Evolutionary conservation across 2,888 invertebrate species (phyloP).

Genomic region (Tenthredo notha): DNA sequence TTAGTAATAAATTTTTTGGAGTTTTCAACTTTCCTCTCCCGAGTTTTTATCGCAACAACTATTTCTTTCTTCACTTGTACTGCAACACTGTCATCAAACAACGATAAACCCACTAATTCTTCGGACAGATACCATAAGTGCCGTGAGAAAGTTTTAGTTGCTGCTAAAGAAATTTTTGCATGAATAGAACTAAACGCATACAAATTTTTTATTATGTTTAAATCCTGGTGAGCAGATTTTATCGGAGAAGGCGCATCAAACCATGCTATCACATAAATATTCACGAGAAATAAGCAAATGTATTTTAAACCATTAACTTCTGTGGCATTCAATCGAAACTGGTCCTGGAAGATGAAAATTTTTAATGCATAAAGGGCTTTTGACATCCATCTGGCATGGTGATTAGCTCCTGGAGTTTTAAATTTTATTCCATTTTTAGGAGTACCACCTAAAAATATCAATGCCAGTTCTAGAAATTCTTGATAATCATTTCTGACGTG

Average conservation of each 20-base stretch:
- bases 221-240: constrained; percentile 53
- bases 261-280: constrained; percentile 55
- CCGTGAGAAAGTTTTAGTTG: constrained; percentile 47
- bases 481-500: constrained; percentile 58
- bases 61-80: constrained; percentile 54
- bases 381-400: constrained; percentile 62
- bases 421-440: constrained; percentile 41
- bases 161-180: constrained; percentile 49
- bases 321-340: constrained; percentile 54
- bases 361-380: constrained; percentile 61
- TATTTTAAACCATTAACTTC: constrained; percentile 53
- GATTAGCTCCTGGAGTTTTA: constrained; percentile 58
- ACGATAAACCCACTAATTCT: constrained; percentile 45
- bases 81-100: constrained; percentile 53
- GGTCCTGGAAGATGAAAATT: constrained; percentile 58
- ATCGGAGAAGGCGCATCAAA: constrained; percentile 55
- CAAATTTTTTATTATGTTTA: constrained; percentile 53
- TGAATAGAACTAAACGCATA: constrained; percentile 47
- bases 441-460: constrained; percentile 55
- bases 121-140: constrained; percentile 57
- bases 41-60: constrained; percentile 39
- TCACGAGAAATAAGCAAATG: constrained; percentile 55
- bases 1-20: too few relatives aligned
- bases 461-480: constrained; percentile 59
- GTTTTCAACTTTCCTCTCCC: too few relatives aligned